Evolutionary conservation across 2,797 vertebrate species (phyloP).

Genomic region (Phrynocephalus vlangalii): DNA sequence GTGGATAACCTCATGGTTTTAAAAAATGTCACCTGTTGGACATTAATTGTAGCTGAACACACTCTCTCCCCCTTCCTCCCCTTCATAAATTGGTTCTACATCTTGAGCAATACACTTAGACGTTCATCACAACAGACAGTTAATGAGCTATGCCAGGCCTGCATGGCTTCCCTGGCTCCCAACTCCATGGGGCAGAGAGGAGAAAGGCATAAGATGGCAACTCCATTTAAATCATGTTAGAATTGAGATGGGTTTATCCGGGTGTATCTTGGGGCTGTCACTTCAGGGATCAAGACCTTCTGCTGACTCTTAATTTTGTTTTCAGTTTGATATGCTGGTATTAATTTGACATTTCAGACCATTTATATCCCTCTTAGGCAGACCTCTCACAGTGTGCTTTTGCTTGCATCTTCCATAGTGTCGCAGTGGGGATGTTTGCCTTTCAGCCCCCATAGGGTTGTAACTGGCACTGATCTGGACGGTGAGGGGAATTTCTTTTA

Average conservation of each 20-base stretch:
- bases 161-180: slow-evolving; percentile 25
- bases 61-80: not conserved
- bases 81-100: not conserved
- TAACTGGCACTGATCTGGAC: not conserved
- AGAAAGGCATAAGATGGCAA: not conserved
- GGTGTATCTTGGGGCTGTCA: slow-evolving; percentile 57
- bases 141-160: not conserved
- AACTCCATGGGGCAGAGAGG: slow-evolving; percentile 22
- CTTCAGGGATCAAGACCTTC: slow-evolving; percentile 55
- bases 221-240: slow-evolving; percentile 53
- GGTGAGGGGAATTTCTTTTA: slow-evolving; percentile 21
- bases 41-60: not conserved
- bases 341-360: slow-evolving; percentile 72
- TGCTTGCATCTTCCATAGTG: slow-evolving; percentile 57
- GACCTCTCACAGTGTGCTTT: slow-evolving; percentile 53
- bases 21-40: not conserved
- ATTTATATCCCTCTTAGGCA: slow-evolving; percentile 62
- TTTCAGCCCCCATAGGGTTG: not conserved
- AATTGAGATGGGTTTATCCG: slow-evolving; percentile 45
- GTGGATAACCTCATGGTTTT: not conserved
- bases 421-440: slow-evolving; percentile 40
- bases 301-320: slow-evolving; percentile 60
- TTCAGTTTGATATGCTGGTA: slow-evolving; percentile 62
- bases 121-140: not conserved
- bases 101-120: not conserved